Conservation (phyloP, 1,140 invertebrate genomes). For the honey bee (Apis mellifera) region DNA sequence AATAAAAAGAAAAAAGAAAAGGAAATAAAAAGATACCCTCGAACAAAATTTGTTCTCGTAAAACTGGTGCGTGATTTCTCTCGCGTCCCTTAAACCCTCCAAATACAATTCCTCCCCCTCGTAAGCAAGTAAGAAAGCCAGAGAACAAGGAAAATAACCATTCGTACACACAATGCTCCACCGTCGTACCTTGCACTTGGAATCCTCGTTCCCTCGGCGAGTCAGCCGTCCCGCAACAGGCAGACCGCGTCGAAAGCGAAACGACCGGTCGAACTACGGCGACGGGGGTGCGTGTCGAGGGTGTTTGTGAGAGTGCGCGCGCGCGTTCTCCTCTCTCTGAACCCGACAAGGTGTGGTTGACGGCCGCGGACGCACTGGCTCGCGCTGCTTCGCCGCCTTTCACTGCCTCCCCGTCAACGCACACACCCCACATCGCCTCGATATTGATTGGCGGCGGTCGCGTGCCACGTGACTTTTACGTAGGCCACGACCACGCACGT, state of each 20-base stretch:
- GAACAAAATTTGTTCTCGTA: too few relatives aligned
- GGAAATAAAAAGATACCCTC: too few relatives aligned
- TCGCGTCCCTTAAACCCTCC: too few relatives aligned
- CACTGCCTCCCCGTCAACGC: conserved; percentile 37
- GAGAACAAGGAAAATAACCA: too few relatives aligned
- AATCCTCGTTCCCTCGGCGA: conserved; percentile 1
- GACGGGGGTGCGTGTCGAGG: not conserved
- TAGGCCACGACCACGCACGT: not conserved
- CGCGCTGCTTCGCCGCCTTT: conserved; percentile 5
- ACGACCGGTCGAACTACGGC: conserved; percentile 17
- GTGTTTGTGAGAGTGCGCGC: not conserved
- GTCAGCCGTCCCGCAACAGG: conserved; percentile 37
- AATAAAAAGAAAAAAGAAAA: too few relatives aligned
- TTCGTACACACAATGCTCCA: not conserved
- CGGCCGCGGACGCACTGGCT: conserved; percentile 56
- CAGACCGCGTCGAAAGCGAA: conserved; percentile 44
- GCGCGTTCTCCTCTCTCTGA: not conserved
- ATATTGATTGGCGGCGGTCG: conserved; percentile 66
- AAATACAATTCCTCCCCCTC: too few relatives aligned
- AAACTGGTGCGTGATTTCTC: too few relatives aligned
- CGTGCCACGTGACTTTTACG: conserved; percentile 59
- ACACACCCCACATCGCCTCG: conserved; percentile 50
- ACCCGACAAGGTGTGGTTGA: conserved; percentile 63
- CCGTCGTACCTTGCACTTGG: conserved; percentile 43
- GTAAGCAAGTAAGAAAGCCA: too few relatives aligned